A percentile compares a stretch with the other conserved stretches of the same genome.
phyloP scores from a whole-genome alignment of 1,140 invertebrate species.

The Diprion similis region DNA sequence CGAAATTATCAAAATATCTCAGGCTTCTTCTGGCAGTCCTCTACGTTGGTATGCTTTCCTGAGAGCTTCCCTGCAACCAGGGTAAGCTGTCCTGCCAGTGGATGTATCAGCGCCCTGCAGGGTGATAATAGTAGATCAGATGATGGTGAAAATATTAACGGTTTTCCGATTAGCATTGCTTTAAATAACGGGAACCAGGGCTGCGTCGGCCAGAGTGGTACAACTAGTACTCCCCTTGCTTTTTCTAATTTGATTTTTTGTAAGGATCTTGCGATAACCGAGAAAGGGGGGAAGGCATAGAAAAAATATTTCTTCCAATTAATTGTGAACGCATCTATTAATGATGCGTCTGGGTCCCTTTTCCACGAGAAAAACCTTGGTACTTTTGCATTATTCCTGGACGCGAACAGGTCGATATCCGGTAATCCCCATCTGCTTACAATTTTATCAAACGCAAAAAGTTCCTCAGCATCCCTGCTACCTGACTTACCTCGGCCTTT shows the following conservation, averaged over 20 bases:
- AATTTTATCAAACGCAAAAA: conserved; percentile 31
- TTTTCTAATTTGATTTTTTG: conserved; percentile 26
- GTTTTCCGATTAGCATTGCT: conserved; percentile 25
- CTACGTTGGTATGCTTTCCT: conserved; percentile 21
- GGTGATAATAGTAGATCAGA: too few species aligned
- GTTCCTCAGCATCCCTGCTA: too few species aligned
- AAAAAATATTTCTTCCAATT: conserved; percentile 34
- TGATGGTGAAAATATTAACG: conserved; percentile 26
- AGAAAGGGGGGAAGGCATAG: conserved; percentile 32
- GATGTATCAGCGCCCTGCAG: too few species aligned
- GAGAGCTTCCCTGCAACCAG: conserved; percentile 34
- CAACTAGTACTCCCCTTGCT: conserved; percentile 27
- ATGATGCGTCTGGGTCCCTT: conserved; percentile 30
- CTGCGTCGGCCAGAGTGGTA: conserved; percentile 28
- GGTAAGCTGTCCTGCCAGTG: too few species aligned
- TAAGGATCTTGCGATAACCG: conserved; percentile 18
- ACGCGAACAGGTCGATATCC: conserved; percentile 39
- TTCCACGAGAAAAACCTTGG: conserved; percentile 33
- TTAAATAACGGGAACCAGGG: conserved; percentile 38
- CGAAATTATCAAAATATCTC: too few species aligned
- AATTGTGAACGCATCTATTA: conserved; percentile 41
- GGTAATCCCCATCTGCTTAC: conserved; percentile 27
- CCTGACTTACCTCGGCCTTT: too few species aligned
- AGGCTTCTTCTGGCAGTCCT: not conserved
- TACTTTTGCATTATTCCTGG: conserved; percentile 37